phyloP scores from a whole-genome alignment of 1,140 invertebrate genomes.

The Polypedilum pembai region DNA sequence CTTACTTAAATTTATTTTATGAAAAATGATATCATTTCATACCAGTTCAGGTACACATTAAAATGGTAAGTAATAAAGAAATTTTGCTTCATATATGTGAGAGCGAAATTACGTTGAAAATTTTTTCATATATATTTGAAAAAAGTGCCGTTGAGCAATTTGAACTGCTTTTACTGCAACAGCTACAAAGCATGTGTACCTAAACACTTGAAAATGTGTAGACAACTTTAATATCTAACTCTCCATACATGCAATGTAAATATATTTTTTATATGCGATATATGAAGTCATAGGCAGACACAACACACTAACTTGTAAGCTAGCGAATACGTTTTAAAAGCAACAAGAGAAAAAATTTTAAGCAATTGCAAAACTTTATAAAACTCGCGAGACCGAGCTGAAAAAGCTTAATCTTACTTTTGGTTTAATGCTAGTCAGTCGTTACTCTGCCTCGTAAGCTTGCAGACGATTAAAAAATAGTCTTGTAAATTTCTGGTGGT shows the following conservation, averaged over 20 bases:
- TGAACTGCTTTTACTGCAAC: neutral
- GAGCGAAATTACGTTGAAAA: neutral
- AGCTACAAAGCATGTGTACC: neutral
- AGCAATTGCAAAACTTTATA: slow-evolving; percentile 6
- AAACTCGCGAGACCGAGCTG: neutral
- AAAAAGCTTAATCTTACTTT: slow-evolving; percentile 7
- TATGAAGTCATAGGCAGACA: neutral
- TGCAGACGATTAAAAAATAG: neutral
- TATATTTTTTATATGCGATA: neutral
- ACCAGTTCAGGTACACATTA: neutral
- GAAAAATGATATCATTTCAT: neutral
- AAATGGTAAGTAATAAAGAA: too few relatives aligned
- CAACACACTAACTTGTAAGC: neutral
- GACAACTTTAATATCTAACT: too few relatives aligned
- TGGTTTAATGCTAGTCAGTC: slow-evolving; percentile 1
- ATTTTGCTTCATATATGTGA: neutral
- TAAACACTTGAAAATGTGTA: slow-evolving; percentile 4
- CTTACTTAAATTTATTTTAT: neutral
- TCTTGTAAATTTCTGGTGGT: neutral
- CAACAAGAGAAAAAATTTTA: slow-evolving; percentile 9
- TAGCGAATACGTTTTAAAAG: neutral
- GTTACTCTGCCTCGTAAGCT: neutral
- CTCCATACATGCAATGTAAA: neutral
- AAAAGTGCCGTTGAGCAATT: neutral
- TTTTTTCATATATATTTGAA: neutral